Conservation (phyloP, 1,140 invertebrate species). For the Phenacoccus solenopsis region DNA sequence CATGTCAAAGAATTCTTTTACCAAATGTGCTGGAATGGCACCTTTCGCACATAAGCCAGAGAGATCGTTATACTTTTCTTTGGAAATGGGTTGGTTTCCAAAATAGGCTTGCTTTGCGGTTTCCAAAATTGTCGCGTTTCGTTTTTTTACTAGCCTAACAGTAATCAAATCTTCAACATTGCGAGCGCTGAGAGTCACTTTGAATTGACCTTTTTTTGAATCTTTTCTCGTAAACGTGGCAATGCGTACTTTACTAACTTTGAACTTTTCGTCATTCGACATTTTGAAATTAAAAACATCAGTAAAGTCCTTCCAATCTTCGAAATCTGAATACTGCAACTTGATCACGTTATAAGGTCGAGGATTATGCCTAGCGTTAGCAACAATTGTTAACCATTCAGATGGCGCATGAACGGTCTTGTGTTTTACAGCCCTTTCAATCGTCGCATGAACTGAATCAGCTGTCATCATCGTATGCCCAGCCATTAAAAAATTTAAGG, state of each 20-base stretch:
- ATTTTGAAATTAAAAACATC: neutral
- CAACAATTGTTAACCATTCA: slow-evolving; percentile 27
- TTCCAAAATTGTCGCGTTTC: no score
- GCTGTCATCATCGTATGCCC: slow-evolving; percentile 28
- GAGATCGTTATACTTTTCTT: no score
- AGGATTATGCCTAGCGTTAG: slow-evolving; percentile 9
- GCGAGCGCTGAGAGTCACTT: no score
- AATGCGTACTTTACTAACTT: neutral
- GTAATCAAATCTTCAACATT: no score
- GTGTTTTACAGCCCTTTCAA: slow-evolving; percentile 23
- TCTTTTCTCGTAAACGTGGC: neutral
- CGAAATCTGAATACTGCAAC: neutral
- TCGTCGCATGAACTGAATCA: slow-evolving; percentile 27
- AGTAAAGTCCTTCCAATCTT: neutral
- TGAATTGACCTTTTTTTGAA: neutral
- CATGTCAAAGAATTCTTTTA: no score
- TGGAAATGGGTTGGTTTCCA: no score
- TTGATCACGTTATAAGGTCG: slow-evolving; percentile 10
- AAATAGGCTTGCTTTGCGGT: no score
- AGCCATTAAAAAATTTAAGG: slow-evolving; percentile 26
- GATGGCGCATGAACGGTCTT: slow-evolving; percentile 28
- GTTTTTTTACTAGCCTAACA: no score
- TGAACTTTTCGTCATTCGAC: neutral
- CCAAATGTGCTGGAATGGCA: no score
- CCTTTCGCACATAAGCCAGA: no score